Conservation (phyloP, 2,797 vertebrate species). For the Fistularia tabacaria region DNA sequence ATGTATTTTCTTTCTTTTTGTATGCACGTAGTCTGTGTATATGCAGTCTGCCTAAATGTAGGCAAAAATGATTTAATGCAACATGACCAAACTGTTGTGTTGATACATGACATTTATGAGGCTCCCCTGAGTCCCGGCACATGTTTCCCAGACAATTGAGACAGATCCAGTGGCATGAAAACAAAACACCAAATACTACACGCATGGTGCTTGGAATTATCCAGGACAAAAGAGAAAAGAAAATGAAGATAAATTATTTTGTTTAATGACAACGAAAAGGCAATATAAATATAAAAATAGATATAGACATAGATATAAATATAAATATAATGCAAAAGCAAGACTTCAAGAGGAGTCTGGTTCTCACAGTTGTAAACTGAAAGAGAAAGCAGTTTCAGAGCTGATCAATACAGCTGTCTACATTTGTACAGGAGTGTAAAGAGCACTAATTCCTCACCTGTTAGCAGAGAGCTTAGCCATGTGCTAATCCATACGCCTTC, state of each 20-base stretch:
- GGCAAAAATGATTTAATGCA: constrained; percentile 54
- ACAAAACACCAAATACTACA: constrained; percentile 61
- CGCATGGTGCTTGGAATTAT: constrained; percentile 3
- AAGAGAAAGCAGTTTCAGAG: constrained; percentile 39
- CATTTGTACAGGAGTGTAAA: constrained; percentile 64
- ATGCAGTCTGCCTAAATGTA: constrained; percentile 26
- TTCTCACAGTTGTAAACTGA: constrained; percentile 26
- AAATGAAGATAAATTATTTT: too few relatives aligned
- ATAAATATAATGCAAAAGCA: background rate
- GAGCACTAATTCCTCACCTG: constrained; percentile 76
- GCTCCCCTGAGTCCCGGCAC: constrained; percentile 57
- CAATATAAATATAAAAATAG: too few relatives aligned
- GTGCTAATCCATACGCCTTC: constrained; percentile 79
- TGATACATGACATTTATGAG: constrained; percentile 69
- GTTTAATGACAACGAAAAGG: too few relatives aligned
- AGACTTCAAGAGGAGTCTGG: constrained; percentile 19
- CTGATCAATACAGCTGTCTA: constrained; percentile 68
- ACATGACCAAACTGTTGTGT: constrained; percentile 54
- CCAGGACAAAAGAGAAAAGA: background rate
- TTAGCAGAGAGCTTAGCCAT: constrained; percentile 58
- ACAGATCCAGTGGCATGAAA: constrained; percentile 65
- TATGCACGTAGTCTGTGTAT: constrained; percentile 10
- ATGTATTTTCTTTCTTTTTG: constrained; percentile 18
- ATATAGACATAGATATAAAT: too few relatives aligned
- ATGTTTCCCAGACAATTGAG: constrained; percentile 70